A percentile compares a stretch with the other conserved stretches of the same genome.
Conservation (phyloP, 2,113 vertebrate species). For the Pelobates fuscus region DNA sequence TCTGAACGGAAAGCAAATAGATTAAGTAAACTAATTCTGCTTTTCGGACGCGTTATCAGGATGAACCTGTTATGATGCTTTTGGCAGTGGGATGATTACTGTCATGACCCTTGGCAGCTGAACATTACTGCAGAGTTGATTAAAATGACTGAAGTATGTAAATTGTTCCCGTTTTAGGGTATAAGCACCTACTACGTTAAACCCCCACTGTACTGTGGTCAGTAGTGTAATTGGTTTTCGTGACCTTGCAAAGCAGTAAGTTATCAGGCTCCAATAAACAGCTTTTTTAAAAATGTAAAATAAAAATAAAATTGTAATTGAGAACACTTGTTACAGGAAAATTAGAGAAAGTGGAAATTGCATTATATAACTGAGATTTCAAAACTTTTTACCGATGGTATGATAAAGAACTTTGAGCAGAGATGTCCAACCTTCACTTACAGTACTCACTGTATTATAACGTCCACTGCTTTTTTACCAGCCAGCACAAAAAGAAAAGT, state of each 20-base stretch:
- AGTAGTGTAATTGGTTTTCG: conserved; percentile 49
- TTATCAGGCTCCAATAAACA: conserved; percentile 44
- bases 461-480: no score
- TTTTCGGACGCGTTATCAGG: conserved; percentile 13
- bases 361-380: neutral
- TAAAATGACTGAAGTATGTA: conserved; percentile 49
- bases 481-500: no score
- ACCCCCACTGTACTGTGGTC: conserved; percentile 38
- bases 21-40: conserved; percentile 2
- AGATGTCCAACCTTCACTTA: no score
- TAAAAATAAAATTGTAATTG: neutral
- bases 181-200: conserved; percentile 34
- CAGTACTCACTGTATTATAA: no score
- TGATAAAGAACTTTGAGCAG: no score
- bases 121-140: conserved; percentile 44
- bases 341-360: neutral
- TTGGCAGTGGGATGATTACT: conserved; percentile 37
- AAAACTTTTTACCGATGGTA: neutral
- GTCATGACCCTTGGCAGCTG: conserved; percentile 38
- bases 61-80: conserved; percentile 39
- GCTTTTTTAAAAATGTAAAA: neutral
- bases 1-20: neutral
- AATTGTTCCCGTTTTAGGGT: conserved; percentile 18
- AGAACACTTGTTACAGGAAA: conserved; percentile 34
- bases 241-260: conserved; percentile 43